Percentiles rank a stretch among this genome's conserved stretches.
These are phyloP conservation scores for Contarinia nasturtii DNA, from an alignment of 1,140 invertebrate genomes.

Conservation along the genomic window DNA sequence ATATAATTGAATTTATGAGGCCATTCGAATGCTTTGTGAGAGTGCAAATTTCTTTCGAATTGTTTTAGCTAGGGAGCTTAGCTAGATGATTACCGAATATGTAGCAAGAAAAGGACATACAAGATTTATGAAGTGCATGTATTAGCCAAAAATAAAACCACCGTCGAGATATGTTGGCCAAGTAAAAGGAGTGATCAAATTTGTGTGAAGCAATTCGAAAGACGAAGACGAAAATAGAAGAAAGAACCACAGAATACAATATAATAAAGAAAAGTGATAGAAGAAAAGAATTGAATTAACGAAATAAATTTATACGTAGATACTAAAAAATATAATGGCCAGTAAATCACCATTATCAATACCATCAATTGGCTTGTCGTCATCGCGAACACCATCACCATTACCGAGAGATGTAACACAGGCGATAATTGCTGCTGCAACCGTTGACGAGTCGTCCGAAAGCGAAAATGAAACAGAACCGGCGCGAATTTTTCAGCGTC, in stretches of 20 bases:
- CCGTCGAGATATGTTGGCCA: constrained; percentile 1
- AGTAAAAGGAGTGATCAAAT: constrained; percentile 1
- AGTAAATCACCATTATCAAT: too few species aligned
- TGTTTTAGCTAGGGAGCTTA: too few species aligned
- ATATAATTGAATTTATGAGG: too few species aligned
- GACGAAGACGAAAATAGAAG: too few species aligned
- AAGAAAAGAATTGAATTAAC: constrained; percentile 8
- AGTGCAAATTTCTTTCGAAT: too few species aligned
- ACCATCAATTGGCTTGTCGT: too few species aligned
- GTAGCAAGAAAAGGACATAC: constrained; percentile 12
- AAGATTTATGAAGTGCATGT: constrained; percentile 12
- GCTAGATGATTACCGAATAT: constrained; percentile 4
- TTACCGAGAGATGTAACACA: too few species aligned
- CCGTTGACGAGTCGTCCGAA: constrained; percentile 28
- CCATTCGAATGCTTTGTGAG: too few species aligned
- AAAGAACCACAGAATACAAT: neutral
- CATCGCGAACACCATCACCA: too few species aligned
- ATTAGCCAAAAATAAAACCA: constrained; percentile 6
- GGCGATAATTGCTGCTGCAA: neutral
- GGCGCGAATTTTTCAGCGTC: constrained; percentile 39
- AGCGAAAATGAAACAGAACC: constrained; percentile 47
- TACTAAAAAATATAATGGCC: too few species aligned
- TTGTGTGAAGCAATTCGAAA: too few species aligned
- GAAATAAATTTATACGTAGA: neutral
- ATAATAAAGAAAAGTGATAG: constrained; percentile 8